Evolutionary conservation across 2,888 invertebrate genomes (phyloP).

Genomic region (Coelopa pilipes): DNA sequence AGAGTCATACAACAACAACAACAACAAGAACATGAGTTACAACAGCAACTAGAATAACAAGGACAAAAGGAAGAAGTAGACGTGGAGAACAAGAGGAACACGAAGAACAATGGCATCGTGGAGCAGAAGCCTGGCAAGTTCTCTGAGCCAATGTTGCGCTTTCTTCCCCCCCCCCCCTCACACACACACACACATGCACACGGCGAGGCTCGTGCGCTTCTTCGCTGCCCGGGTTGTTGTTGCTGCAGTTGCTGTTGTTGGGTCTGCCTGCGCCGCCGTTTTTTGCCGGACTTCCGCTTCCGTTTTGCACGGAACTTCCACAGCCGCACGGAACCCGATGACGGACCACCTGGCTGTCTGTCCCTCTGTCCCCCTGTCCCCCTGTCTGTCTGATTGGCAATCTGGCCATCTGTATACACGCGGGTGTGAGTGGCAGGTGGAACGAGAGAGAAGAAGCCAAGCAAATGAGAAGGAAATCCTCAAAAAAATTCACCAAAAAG

Average conservation of each 20-base stretch:
- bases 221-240: too few relatives aligned
- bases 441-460: too few relatives aligned
- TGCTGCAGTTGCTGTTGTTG: too few relatives aligned
- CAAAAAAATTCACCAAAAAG: too few relatives aligned
- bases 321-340: neutral
- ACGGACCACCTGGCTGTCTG: neutral
- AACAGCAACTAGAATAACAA: neutral
- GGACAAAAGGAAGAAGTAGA: neutral
- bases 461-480: too few relatives aligned
- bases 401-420: neutral
- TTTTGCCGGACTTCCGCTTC: constrained; percentile 2
- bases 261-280: neutral
- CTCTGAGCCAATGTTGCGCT: constrained; percentile 8
- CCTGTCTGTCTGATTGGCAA: neutral
- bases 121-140: neutral
- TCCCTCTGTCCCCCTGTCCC: too few relatives aligned
- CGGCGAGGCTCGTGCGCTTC: neutral
- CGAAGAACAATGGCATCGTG: too few relatives aligned
- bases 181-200: neutral
- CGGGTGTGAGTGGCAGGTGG: too few relatives aligned
- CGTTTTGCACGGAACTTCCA: neutral
- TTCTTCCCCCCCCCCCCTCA: neutral
- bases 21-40: neutral
- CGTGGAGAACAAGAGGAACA: too few relatives aligned
- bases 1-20: neutral